Conservation (phyloP, 2,797 vertebrate genomes). For the Remorina albescens region DNA sequence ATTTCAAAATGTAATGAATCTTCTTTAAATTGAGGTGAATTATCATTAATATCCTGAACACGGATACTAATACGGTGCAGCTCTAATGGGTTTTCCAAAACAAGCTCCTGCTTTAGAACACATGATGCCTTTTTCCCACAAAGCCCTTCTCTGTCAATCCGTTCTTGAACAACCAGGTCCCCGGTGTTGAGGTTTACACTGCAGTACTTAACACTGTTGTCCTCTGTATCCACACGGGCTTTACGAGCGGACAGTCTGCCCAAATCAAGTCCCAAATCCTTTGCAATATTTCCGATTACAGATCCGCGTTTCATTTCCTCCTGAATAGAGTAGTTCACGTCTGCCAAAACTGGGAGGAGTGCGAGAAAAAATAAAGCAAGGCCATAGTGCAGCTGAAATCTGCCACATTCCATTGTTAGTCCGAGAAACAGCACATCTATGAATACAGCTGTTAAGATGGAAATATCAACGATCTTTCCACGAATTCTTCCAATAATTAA, state of each 20-base stretch:
- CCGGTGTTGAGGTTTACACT: constrained; percentile 60
- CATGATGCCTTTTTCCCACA: constrained; percentile 68
- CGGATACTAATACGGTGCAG: constrained; percentile 78
- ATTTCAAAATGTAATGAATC: constrained; percentile 77
- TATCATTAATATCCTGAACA: constrained; percentile 85
- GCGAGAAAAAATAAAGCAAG: constrained; percentile 27
- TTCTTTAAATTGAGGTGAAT: constrained; percentile 78
- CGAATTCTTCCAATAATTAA: not conserved
- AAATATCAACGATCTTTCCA: too few species aligned
- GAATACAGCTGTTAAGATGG: too few species aligned
- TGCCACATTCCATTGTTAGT: constrained; percentile 40
- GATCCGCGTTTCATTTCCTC: constrained; percentile 65
- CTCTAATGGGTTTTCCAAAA: constrained; percentile 83
- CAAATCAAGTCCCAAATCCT: constrained; percentile 63
- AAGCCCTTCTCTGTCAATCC: constrained; percentile 73
- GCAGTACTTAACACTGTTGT: constrained; percentile 42
- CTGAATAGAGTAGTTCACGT: constrained; percentile 50
- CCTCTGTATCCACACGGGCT: constrained; percentile 67
- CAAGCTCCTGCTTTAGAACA: constrained; percentile 80
- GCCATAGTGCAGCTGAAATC: not conserved
- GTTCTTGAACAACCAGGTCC: constrained; percentile 57
- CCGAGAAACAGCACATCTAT: accelerated
- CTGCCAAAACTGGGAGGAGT: constrained; percentile 10
- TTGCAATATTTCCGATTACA: constrained; percentile 67
- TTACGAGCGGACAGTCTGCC: constrained; percentile 53